Base-by-base conservation (phyloP, 30 jellyfish, hydroid and myxozoan genomes). In the Cassiopea andromeda region DNA sequence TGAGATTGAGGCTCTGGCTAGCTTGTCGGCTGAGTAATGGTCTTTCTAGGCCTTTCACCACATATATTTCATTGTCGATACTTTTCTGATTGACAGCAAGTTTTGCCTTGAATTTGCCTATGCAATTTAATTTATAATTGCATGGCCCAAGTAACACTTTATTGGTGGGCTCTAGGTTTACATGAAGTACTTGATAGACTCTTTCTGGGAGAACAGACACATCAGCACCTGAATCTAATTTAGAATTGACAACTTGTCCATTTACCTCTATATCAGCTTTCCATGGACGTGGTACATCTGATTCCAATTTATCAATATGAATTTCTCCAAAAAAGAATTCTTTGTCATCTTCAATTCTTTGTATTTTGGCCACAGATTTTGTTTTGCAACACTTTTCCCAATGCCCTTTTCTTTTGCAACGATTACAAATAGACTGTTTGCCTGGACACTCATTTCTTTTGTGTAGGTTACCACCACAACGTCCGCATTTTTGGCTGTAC, bases 1-100 rank as follows among this genome's bases (percentile, higher is more conserved):
- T 69, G 66, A 83, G 85, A 70, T 83, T 83, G 38, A 83, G 75
- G 64, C 77, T 46, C 64, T 70, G 45, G 48, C 92, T 18, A 14
- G 92, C 92, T 38, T 70, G 38, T 69, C 92, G 69, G 54, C 92
- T 54, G 60, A 50, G 69, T 83, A 83, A 83, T 1, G 92, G 92
- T 57, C 46, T 83, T 69, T 83, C 91, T n/a, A 70, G 50, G 79
- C 79, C 90, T 59, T 81, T 47, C 57, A 80, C 79, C 79, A 80
- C 89, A 48, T 48, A 64, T 15, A 80, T 57, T 58, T 80, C 89
- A 58, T 50, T 38, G 38, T 58, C 50, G 58, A 60, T 15, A 59
- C 17, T 2, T 50, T 38, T 48, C 64, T 80, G 77, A 44, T 38
- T 80, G 77, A 18, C 19, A 5, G 89, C 89, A 50, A 80, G 79